Evolutionary conservation across 2,113 vertebrate genomes (phyloP).

Genomic region (Lates calcarifer): DNA sequence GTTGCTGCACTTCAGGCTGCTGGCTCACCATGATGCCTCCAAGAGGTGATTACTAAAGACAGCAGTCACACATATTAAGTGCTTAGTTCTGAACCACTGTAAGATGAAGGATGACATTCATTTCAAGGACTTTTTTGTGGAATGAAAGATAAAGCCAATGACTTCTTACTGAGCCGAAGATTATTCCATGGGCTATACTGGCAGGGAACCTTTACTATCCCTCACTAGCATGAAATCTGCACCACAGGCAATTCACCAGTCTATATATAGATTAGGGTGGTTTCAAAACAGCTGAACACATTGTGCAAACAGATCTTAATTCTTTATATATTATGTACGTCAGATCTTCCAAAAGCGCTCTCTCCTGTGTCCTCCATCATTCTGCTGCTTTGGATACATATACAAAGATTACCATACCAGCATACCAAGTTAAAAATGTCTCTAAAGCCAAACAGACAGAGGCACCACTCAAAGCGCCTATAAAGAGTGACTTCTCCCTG

Average conservation of each 20-base stretch:
- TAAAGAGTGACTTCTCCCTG: constrained; percentile 74
- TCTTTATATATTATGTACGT: not conserved
- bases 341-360: constrained; percentile 24
- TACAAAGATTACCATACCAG: constrained; percentile 19
- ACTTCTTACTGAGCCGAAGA: constrained; percentile 19
- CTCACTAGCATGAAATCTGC: constrained; percentile 61
- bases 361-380: constrained; percentile 38
- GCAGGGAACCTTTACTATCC: constrained; percentile 48
- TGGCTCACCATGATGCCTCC: constrained; percentile 49
- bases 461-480: constrained; percentile 51
- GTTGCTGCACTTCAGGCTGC: constrained; percentile 34
- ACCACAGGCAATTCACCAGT: constrained; percentile 52
- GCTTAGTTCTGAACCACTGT: constrained; percentile 44
- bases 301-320: constrained; percentile 39
- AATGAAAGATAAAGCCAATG: constrained; percentile 46
- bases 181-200: constrained; percentile 35
- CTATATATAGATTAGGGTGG: constrained; percentile 68
- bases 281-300: constrained; percentile 42
- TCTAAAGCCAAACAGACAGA: constrained; percentile 32
- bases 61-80: constrained; percentile 62
- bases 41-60: constrained; percentile 65
- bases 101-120: constrained; percentile 46
- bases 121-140: constrained; percentile 50
- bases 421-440: constrained; percentile 64
- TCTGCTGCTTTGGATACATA: constrained; percentile 32